Evolutionary conservation across 2,888 invertebrate species (phyloP).

Genomic region (Eudasyphora cyanicolor): DNA sequence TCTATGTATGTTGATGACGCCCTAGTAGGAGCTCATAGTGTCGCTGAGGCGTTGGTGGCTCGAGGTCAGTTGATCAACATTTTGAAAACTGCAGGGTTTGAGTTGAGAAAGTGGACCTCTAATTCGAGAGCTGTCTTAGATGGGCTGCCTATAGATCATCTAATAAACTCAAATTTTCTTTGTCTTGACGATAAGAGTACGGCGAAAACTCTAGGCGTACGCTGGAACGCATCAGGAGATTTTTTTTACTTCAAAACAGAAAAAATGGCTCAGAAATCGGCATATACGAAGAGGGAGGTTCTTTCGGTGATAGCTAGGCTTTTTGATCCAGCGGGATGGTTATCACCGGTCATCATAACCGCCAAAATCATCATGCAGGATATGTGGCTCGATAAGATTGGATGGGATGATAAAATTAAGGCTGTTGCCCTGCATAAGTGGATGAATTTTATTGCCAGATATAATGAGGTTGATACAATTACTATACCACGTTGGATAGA

Average conservation of each 20-base stretch:
- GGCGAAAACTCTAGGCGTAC: too few relatives aligned
- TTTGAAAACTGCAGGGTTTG: neutral
- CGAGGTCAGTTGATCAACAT: neutral
- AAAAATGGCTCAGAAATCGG: too few relatives aligned
- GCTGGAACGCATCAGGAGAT: too few relatives aligned
- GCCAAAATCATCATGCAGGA: constrained; percentile 19
- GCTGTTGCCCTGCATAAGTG: constrained; percentile 8
- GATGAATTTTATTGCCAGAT: neutral
- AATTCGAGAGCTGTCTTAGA: neutral
- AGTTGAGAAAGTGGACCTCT: neutral
- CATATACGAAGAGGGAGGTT: neutral
- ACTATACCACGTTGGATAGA: constrained; percentile 29
- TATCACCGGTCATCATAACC: neutral
- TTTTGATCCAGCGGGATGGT: too few relatives aligned
- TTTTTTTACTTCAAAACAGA: too few relatives aligned
- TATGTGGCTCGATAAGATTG: too few relatives aligned
- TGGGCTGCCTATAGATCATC: too few relatives aligned
- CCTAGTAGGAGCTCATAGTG: neutral
- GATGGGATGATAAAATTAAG: neutral
- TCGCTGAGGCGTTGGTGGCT: neutral
- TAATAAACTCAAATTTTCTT: too few relatives aligned
- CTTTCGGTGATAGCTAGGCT: too few relatives aligned
- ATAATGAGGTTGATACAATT: constrained; percentile 22
- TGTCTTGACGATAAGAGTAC: too few relatives aligned
- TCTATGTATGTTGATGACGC: constrained; percentile 15